A percentile compares a stretch with the other conserved stretches of the same genome.
These are phyloP conservation scores for Daubentonia madagascariensis DNA, from an alignment of 2,113 vertebrate species.

Conservation along the genomic window DNA sequence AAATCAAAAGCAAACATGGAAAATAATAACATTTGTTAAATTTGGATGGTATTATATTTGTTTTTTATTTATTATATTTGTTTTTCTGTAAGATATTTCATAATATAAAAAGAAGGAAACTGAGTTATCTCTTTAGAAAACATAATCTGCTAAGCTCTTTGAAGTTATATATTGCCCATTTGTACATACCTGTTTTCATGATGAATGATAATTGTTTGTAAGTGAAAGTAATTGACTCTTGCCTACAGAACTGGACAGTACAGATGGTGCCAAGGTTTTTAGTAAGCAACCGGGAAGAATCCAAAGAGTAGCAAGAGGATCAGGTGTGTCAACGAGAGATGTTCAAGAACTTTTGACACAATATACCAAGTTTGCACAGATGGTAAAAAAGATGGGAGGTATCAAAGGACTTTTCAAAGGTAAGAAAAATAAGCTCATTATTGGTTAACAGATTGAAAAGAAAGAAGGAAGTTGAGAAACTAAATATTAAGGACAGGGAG, in stretches of 20 bases:
- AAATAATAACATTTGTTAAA: slow-evolving; percentile 37
- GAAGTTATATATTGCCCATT: neutral
- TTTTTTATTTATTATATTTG: neutral
- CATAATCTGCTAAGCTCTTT: neutral
- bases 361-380: slow-evolving; percentile 99
- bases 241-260: slow-evolving; percentile 94
- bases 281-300: slow-evolving; percentile 97
- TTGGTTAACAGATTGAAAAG: slow-evolving; percentile 25
- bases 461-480: slow-evolving; percentile 24
- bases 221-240: slow-evolving; percentile 12
- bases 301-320: slow-evolving; percentile 95
- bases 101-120: neutral
- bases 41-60: neutral
- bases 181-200: slow-evolving; percentile 12
- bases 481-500: slow-evolving; percentile 7
- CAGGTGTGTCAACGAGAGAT: slow-evolving; percentile 96
- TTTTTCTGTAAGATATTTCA: neutral
- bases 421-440: slow-evolving; percentile 70
- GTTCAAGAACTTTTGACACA: slow-evolving; percentile 98
- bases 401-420: slow-evolving; percentile 99
- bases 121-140: neutral
- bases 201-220: neutral
- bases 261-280: slow-evolving; percentile 98
- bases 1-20: neutral
- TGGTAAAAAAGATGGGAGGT: slow-evolving; percentile 99